Evolutionary conservation across 2,113 vertebrate genomes (phyloP).

Genomic region (Furnarius figulus): DNA sequence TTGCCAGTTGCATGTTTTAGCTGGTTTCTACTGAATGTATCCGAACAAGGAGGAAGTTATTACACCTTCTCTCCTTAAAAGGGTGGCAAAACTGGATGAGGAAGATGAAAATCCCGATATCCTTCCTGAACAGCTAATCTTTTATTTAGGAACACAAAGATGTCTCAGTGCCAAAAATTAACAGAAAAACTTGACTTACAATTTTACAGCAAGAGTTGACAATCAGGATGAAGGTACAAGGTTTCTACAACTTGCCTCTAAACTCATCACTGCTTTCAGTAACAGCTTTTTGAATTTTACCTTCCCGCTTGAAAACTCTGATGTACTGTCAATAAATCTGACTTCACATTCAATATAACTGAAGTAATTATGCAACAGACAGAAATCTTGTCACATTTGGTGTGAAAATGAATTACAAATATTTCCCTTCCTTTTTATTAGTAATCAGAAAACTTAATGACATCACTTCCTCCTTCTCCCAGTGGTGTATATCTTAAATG

Average conservation of each 20-base stretch:
- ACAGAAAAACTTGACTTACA: constrained; percentile 2
- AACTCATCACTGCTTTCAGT: not conserved
- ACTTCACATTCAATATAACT: not conserved
- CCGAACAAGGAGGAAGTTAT: not conserved
- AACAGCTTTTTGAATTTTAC: not conserved
- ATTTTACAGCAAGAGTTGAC: not conserved
- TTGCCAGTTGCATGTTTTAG: not conserved
- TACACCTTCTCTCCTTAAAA: not conserved
- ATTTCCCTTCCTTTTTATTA: not conserved
- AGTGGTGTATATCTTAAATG: not conserved
- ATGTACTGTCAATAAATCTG: not conserved
- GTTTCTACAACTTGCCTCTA: not conserved
- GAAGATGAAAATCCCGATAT: not conserved
- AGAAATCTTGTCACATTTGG: not conserved
- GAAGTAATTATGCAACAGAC: not conserved
- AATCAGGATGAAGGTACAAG: not conserved
- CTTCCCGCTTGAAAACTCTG: not conserved
- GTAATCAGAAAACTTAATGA: not conserved
- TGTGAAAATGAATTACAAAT: not conserved
- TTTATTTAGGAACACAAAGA: not conserved
- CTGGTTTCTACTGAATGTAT: not conserved
- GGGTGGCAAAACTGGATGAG: not conserved
- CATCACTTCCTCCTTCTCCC: not conserved
- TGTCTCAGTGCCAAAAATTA: not conserved
- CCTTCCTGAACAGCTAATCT: not conserved